Evolutionary conservation across 2,113 vertebrate genomes (phyloP), one percentile per base, ranked within the genome.

Genomic region (Rhinolophus sinicus): DNA sequence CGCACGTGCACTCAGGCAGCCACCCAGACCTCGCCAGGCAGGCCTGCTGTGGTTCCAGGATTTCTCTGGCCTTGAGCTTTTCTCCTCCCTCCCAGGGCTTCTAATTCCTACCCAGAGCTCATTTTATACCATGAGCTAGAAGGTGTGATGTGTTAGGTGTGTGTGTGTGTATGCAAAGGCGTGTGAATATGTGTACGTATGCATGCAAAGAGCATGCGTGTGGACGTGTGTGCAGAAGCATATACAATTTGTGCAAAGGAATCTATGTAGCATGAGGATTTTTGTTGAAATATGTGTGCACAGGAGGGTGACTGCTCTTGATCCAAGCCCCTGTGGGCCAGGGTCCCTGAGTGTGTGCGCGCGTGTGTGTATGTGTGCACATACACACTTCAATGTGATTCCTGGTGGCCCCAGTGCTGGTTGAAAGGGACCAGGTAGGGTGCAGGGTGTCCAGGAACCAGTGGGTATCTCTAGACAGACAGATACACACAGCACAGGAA

Each of bases 291-390:
- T 35, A 11, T 35, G 30, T 69, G 58, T 30, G 10, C n/a, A 5
- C 5, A 26, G 80, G 7, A 13, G 5, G 28, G 26, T 47, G 78
- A 4, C 16, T 16, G 67, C 28, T 54, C 18, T 22, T 18, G 50
- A 70, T 24, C n/a, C 30, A 30, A 56, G 58, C 40, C 6, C 56
- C 35, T 13, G 15, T 4, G 69, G 85, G 33, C 5, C 2, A 19
- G 35, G 28, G 22, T 16, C 73, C 47, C 73, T 8, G 33, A n/a
- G 58, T 50, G 33, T 21, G 40, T 30, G 38, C 21, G 12, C 1
- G 8, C 35, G 52, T 22, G 56, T 40, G 52, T 21, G n/a, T 2
- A 1, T 4, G 28, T 26, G 40, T 0, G 1, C 38, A 10, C 1
- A 2, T 1, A 56, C 52, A 30, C 24, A 6, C 21, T 2, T 54